Base-by-base conservation (phyloP, 1,140 invertebrate genomes). In the Steinernema feltiae region DNA sequence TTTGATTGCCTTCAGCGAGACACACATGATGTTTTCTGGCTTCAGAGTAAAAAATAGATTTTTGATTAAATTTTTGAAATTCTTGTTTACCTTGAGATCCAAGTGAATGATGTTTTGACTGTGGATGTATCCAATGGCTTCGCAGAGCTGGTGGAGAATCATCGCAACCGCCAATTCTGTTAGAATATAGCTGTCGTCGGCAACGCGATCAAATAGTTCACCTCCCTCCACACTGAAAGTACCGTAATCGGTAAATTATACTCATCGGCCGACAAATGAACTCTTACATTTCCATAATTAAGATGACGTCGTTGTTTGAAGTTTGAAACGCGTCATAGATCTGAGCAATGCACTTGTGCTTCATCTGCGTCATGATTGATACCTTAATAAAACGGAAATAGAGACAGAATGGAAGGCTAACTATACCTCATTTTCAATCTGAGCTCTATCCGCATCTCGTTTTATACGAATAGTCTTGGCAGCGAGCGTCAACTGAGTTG, bases 271-370 rank as follows among this genome's bases (percentile, higher is more conserved):
- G 70, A 73, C 21, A 41, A 76, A 32, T 30, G 27, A 69, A 32
- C 83, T 92, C 93, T 93, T 90, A 90, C 90, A 90, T 85, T 84
- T 90, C 90, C 71, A 90, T 85, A 30, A 90, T 87, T 0, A 90
- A 84, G 70, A 90, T 88, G 53, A 90, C 88, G 71, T 89, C 87
- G 30, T 85, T 82, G 21, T 91, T 91, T 84, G 83, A 84, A 27
- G 85, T 88, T 53, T 90, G 88, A 79, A 87, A 90, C 24, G 89
- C 89, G 70, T 90, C 89, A 81, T 89, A 88, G 30, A 90, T 85
- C 75, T 87, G 88, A 73, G 90, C 89, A 46, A 90, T 88, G 76
- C 90, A 89, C 27, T 87, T 83, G 83, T 90, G 90, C 30, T 88
- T 84, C 48, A 90, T 83, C 72, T 87, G 80, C 48, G 82, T 84